phyloP scores from a whole-genome alignment of 2,888 invertebrate genomes.

The Melitaea athalia region DNA sequence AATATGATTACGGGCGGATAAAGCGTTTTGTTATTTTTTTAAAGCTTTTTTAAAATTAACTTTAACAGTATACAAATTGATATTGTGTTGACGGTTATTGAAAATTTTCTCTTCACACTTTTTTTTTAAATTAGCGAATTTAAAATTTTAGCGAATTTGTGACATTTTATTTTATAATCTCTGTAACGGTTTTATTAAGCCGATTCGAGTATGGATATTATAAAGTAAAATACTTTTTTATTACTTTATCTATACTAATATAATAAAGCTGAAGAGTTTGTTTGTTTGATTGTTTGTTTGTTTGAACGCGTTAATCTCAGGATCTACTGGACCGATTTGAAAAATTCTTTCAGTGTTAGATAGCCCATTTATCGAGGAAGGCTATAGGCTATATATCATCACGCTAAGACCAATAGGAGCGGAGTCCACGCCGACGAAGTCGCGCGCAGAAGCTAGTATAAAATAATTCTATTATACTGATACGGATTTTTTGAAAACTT shows the following conservation, averaged over 20 bases:
- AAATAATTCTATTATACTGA: neutral
- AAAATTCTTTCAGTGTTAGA: no score
- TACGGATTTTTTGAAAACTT: neutral
- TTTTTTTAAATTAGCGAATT: neutral
- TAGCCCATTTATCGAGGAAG: no score
- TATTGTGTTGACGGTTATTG: neutral
- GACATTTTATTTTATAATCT: neutral
- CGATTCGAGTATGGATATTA: neutral
- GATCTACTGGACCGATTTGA: no score
- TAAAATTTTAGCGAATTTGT: neutral
- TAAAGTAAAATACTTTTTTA: neutral
- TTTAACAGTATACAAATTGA: constrained; percentile 5
- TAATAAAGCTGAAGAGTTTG: no score
- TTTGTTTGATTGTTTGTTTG: no score
- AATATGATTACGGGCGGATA: constrained; percentile 41
- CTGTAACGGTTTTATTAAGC: constrained; percentile 1
- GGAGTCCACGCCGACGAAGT: no score
- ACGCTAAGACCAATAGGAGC: no score
- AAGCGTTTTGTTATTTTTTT: constrained; percentile 36
- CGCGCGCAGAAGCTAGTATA: no score
- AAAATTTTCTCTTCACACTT: neutral
- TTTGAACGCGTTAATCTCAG: no score
- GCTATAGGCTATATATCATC: no score
- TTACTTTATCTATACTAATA: neutral
- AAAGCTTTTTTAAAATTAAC: neutral